Evolutionary conservation across 2,888 invertebrate species (phyloP).

Genomic region (Lycocerus yunnanus): DNA sequence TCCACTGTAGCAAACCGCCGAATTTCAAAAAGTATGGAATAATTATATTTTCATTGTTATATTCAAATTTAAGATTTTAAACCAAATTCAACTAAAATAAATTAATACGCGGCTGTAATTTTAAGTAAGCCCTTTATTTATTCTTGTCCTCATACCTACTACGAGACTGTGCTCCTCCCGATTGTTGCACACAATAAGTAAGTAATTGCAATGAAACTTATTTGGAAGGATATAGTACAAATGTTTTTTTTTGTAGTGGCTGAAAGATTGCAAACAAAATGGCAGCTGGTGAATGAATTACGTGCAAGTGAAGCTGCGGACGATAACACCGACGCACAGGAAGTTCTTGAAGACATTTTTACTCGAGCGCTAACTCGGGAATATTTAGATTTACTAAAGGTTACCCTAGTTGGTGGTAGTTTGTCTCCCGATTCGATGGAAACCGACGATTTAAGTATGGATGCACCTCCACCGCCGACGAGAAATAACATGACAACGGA

Average conservation of each 20-base stretch:
- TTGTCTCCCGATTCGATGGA: constrained; percentile 63
- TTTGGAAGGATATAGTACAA: too few relatives aligned
- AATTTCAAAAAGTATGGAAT: too few relatives aligned
- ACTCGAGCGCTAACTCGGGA: constrained; percentile 86
- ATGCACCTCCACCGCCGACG: constrained; percentile 62
- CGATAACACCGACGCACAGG: constrained; percentile 80
- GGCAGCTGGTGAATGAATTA: constrained; percentile 78
- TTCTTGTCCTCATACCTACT: constrained; percentile 83
- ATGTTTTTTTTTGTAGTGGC: constrained; percentile 64
- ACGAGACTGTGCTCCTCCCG: constrained; percentile 76
- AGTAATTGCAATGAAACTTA: too few relatives aligned
- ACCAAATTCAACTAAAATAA: too few relatives aligned
- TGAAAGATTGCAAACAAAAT: constrained; percentile 71
- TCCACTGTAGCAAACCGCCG: too few relatives aligned
- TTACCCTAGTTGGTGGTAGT: constrained; percentile 74
- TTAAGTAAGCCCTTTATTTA: constrained; percentile 86
- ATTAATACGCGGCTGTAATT: too few relatives aligned
- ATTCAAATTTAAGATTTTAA: too few relatives aligned
- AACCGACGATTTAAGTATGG: constrained; percentile 71
- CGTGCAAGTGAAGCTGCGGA: constrained; percentile 78
- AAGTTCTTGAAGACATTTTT: constrained; percentile 84
- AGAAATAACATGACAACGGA: constrained; percentile 64
- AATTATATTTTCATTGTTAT: too few relatives aligned
- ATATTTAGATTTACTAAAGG: constrained; percentile 80
- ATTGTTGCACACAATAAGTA: constrained; percentile 77